A percentile compares a stretch with the other conserved stretches of the same genome.
Evolutionary conservation across 2,797 vertebrate species (phyloP).

Genomic region (Phalanger gymnotis): DNA sequence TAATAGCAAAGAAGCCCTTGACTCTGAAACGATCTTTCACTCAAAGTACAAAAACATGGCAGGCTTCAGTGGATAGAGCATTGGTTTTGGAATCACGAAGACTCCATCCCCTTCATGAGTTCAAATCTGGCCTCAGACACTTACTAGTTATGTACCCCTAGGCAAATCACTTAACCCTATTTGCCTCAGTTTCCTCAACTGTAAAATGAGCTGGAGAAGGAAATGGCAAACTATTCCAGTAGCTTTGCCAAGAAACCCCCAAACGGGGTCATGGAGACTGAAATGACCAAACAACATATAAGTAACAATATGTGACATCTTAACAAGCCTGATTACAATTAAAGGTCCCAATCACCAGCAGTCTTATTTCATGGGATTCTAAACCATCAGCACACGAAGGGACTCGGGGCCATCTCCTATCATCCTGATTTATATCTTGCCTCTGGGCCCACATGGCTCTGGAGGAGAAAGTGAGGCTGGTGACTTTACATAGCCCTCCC

Average conservation of each 20-base stretch:
- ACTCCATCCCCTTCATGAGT: not conserved
- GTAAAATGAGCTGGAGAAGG: not conserved
- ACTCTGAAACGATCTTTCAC: not conserved
- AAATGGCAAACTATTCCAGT: not conserved
- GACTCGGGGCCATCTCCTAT: too few relatives aligned
- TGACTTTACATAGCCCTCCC: too few relatives aligned
- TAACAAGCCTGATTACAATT: not conserved
- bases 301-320: not conserved
- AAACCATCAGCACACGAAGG: not conserved
- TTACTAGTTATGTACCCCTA: not conserved
- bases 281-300: not conserved
- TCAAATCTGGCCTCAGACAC: not conserved
- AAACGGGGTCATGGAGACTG: not conserved
- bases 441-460: too few relatives aligned
- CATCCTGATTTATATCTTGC: too few relatives aligned
- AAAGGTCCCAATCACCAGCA: not conserved
- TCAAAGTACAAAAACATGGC: not conserved
- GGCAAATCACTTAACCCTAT: not conserved
- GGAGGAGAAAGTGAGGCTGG: too few relatives aligned
- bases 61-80: not conserved
- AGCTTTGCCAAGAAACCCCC: not conserved
- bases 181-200: not conserved
- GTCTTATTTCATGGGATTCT: not conserved
- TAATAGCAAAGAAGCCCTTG: not conserved
- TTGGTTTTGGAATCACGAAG: not conserved